Base-by-base conservation (phyloP, 2,888 invertebrate species). In the Sphaerophoria taeniata region DNA sequence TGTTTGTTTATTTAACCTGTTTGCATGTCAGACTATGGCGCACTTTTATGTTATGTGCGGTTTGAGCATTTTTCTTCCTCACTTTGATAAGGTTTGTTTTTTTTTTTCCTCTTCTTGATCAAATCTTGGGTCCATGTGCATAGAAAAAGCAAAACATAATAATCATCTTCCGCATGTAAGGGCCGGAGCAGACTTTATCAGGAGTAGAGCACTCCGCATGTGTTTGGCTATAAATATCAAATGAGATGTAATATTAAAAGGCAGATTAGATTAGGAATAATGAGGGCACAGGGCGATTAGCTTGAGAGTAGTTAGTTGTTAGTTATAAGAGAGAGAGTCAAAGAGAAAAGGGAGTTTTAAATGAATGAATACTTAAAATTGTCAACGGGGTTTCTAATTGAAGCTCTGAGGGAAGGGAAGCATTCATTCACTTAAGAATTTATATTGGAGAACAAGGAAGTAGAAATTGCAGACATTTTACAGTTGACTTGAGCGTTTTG, bases 231-330 rank as follows among this genome's bases (percentile, higher is more conserved):
- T 81, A 75, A 75, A 81, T 81, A 75, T 14, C 39, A 63, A 75
- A 81, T 71, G 58, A 65, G 70, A 73, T 76, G 65, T 55, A 47
- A 76, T 56, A 45, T 51, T 45, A 31, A 49, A 33, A 65, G 56
- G 39, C 16, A 55, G 65, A 81, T 70, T 71, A 47, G 45, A 63
- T 71, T 77, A 77, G n/a, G 39, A 51, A 49, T 69, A 70, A 53
- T 76, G 43, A 43, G 81, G 33, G 60, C 71, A 81, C 67, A 76
- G 69, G 63, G 80, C 74, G 74, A 74, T 80, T 80, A 74, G 80
- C 70, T 56, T 31, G 3, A 34, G 49, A 33, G 49, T 47, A 65
- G 6, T 12, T 49, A 9, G 2, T 5, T 31, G 16, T n/a, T 2
- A 14, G 9, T 12, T 45, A 14, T n/a, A 31, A n/a, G 45, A 24